Evolutionary conservation across 2,797 vertebrate genomes (phyloP).

Genomic region (Orestias chungarensis): DNA sequence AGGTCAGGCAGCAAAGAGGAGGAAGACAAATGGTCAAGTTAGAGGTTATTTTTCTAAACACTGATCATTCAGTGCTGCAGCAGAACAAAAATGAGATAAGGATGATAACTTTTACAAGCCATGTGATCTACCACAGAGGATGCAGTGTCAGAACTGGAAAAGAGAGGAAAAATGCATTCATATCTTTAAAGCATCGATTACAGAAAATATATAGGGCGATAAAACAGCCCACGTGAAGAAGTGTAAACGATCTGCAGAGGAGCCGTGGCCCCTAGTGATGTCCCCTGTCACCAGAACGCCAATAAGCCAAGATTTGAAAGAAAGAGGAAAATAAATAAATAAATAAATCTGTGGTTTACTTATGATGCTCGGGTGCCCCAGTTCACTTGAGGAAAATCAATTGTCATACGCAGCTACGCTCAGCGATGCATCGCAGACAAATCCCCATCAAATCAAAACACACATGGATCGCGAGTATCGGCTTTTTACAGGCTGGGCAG

Average conservation of each 20-base stretch:
- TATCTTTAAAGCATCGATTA: slow-evolving; percentile 53
- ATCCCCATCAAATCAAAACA: slow-evolving; percentile 69
- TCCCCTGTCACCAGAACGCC: slow-evolving; percentile 57
- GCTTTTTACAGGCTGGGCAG: slow-evolving; percentile 43
- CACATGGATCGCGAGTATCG: slow-evolving; percentile 56
- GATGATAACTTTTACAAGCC: slow-evolving; percentile 16
- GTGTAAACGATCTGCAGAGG: slow-evolving; percentile 51
- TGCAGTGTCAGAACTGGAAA: slow-evolving; percentile 18
- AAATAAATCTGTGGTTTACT: slow-evolving; percentile 49
- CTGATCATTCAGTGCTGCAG: slow-evolving; percentile 37
- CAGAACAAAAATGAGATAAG: slow-evolving; percentile 26
- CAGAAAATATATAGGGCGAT: slow-evolving; percentile 33
- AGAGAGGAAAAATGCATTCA: slow-evolving; percentile 25
- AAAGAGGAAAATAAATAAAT: slow-evolving; percentile 56
- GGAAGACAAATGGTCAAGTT: slow-evolving; percentile 58
- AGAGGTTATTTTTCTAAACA: slow-evolving; percentile 28
- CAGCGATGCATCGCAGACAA: slow-evolving; percentile 61
- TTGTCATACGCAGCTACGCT: slow-evolving; percentile 61
- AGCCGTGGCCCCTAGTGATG: slow-evolving; percentile 60
- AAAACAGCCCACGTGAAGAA: slow-evolving; percentile 48
- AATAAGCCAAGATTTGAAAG: slow-evolving; percentile 58
- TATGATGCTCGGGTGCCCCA: slow-evolving; percentile 52
- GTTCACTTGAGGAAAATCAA: slow-evolving; percentile 63
- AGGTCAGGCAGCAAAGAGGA: slow-evolving; percentile 60
- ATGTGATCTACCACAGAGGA: not conserved